Base-by-base conservation (phyloP, 1,140 invertebrate genomes). In the Heliconius congener region DNA sequence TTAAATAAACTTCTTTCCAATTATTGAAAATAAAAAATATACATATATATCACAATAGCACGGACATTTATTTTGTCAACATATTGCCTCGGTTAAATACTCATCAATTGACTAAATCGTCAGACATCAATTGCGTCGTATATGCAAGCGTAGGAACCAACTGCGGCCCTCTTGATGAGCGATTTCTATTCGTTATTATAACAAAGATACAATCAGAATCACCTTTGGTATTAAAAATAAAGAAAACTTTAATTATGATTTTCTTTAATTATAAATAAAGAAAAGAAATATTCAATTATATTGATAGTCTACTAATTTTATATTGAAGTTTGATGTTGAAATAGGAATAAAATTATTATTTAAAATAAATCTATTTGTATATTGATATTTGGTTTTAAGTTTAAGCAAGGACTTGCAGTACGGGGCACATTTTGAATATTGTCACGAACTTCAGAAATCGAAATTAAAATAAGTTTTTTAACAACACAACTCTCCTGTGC, bases 61-160 rank as follows among this genome's bases (percentile, higher is more conserved):
- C 30, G 30, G 13, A 9, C 71, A 37, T 37, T 37, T 71, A n/a
- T 37, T 71, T 19, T 39, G 37, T 39, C 30, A 71, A 71, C 34
- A 71, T 71, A 71, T 71, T 37, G 30, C 37, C 34, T 39, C 71
- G 34, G 71, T 71, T 71, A 71, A 71, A 71, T 71, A 71, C 34
- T 71, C 30, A 71, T 71, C 71, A 71, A 71, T 71, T 71, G 39
- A n/a, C 27, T 81, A 84, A 84, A 87, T 87, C 78, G 84, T 76
- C 72, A 76, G 73, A 77, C 80, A 83, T 86, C 81, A 83, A 84
- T 84, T 86, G 81, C 79, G 73, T 80, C 19, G 19, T 75, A 66
- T 75, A 75, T 79, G 73, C 78, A 81, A 80, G 37, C 76, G 76
- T 72, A 52, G 66, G 70, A 50, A 71, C 76, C 66, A 77, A 77